These are phyloP conservation scores for Sparus aurata DNA, from an alignment of 2,797 vertebrate species.

Conservation along the genomic window DNA sequence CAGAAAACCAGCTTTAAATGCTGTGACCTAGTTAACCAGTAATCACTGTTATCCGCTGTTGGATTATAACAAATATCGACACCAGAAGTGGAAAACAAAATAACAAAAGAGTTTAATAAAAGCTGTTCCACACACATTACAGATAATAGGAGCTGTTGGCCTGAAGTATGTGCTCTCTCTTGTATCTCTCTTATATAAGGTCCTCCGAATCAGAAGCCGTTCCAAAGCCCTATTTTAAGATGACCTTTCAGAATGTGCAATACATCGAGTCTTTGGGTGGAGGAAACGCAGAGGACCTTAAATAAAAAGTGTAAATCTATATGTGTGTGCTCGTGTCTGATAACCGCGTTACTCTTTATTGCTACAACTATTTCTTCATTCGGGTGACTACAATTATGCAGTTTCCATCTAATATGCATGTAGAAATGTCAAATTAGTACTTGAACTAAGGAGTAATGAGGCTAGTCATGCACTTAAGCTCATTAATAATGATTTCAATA, in stretches of 20 bases:
- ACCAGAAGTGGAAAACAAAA: slow-evolving; percentile 1
- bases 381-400: slow-evolving; percentile 11
- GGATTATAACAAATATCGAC: background rate
- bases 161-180: background rate
- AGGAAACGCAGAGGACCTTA: background rate
- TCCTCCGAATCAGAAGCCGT: slow-evolving; percentile 19
- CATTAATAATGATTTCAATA: slow-evolving; percentile 56
- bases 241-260: slow-evolving; percentile 20
- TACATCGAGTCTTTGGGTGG: background rate
- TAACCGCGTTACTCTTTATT: slow-evolving; percentile 30
- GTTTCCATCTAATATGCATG: slow-evolving; percentile 46
- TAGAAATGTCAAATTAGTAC: slow-evolving; percentile 53
- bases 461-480: slow-evolving; percentile 49
- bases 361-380: slow-evolving; percentile 24
- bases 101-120: background rate
- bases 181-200: background rate
- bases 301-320: slow-evolving; percentile 9
- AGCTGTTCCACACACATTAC: background rate
- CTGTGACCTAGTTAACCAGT: background rate
- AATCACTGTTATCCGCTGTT: background rate
- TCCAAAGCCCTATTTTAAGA: slow-evolving; percentile 22
- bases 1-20: background rate
- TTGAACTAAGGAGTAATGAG: slow-evolving; percentile 53
- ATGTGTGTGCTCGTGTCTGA: slow-evolving; percentile 12
- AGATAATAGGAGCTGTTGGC: background rate